These are phyloP conservation scores for Eubasilissa regina DNA, from an alignment of 1,140 invertebrate genomes.

Conservation along the genomic window DNA sequence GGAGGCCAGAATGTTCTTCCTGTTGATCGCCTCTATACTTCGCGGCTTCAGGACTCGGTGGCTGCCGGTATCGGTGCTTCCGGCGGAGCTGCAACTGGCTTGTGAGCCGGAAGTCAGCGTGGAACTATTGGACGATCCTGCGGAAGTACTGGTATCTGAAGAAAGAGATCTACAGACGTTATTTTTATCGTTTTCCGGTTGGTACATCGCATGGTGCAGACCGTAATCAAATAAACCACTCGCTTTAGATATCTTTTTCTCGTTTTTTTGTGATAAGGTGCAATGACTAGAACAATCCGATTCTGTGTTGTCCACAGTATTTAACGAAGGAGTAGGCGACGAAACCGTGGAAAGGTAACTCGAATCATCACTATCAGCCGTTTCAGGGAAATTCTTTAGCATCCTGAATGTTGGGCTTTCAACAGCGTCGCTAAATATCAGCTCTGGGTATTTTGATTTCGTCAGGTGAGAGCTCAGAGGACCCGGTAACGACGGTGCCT, in stretches of 20 bases:
- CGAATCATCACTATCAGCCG: conserved; percentile 88
- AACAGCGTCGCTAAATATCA: conserved; percentile 42
- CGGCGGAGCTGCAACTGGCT: conserved; percentile 77
- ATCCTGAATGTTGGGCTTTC: conserved; percentile 56
- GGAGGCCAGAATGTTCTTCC: conserved; percentile 90
- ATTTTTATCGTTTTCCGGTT: conserved; percentile 67
- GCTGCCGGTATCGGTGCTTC: conserved; percentile 75
- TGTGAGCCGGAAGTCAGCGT: conserved; percentile 80
- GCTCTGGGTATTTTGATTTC: conserved; percentile 44
- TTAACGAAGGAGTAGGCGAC: conserved; percentile 76
- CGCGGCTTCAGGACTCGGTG: conserved; percentile 82
- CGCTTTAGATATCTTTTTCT: conserved; percentile 39
- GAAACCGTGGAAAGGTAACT: conserved; percentile 81
- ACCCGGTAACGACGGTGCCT: conserved; percentile 18
- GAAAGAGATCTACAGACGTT: conserved; percentile 75
- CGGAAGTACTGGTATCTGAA: conserved; percentile 76
- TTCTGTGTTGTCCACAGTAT: conserved; percentile 66
- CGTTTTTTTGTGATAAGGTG: conserved; percentile 51
- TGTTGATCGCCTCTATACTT: conserved; percentile 86
- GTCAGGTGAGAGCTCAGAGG: conserved; percentile 14
- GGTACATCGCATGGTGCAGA: conserved; percentile 37
- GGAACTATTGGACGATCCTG: conserved; percentile 76
- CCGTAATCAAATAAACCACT: conserved; percentile 49
- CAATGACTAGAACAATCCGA: conserved; percentile 66
- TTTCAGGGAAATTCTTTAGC: conserved; percentile 61